Conservation (phyloP, 2,113 vertebrate genomes). For the Crotalus viridis region DNA sequence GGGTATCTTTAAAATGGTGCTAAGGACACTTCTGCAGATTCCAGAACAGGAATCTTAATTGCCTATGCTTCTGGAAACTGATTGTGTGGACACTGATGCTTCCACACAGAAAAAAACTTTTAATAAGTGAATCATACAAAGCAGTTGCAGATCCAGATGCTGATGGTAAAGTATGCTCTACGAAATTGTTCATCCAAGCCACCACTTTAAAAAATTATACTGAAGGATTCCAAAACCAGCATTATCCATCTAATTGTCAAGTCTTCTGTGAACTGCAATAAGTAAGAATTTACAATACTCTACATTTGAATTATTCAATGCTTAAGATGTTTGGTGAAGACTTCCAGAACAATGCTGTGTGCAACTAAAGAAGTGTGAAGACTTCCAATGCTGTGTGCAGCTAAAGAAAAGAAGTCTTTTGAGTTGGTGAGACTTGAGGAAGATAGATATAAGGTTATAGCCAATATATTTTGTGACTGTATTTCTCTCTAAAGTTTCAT, state of each 20-base stretch:
- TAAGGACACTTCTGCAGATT: neutral
- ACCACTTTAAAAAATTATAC: neutral
- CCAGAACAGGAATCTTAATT: neutral
- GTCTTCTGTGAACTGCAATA: neutral
- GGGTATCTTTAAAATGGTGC: neutral
- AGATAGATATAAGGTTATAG: neutral
- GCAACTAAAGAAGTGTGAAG: neutral
- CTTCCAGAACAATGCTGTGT: neutral
- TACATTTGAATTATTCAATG: conserved; percentile 14
- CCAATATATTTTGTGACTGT: conserved; percentile 5
- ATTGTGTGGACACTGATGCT: neutral
- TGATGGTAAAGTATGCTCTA: neutral
- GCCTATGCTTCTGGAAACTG: too few species aligned
- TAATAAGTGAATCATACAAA: neutral
- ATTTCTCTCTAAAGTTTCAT: conserved; percentile 15
- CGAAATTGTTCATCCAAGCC: neutral
- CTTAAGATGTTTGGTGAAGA: conserved; percentile 20
- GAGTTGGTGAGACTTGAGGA: neutral
- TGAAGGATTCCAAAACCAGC: neutral
- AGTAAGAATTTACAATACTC: neutral
- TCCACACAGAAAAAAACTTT: neutral
- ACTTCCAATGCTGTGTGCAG: neutral
- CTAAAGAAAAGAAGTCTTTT: neutral
- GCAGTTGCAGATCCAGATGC: neutral
- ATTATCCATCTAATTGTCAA: neutral